Conservation (phyloP, 2,888 invertebrate genomes). For the Melolontha melolontha region DNA sequence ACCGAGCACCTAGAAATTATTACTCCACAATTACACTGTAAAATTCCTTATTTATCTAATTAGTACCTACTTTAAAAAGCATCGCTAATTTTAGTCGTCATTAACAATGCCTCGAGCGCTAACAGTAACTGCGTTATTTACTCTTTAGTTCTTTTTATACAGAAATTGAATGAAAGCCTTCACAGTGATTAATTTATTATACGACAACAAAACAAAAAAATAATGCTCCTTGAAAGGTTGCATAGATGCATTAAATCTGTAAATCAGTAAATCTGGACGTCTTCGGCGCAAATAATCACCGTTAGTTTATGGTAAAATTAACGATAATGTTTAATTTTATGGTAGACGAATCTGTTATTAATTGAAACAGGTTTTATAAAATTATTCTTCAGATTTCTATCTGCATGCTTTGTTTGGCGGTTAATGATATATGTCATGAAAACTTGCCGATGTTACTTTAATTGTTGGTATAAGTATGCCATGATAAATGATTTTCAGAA, state of each 20-base stretch:
- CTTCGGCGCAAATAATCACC: constrained; percentile 11
- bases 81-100: constrained; percentile 1
- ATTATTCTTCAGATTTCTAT: not conserved
- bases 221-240: constrained; percentile 21
- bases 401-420: constrained; percentile 1
- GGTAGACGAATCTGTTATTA: not conserved
- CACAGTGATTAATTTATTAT: constrained; percentile 17
- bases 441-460: too few species aligned
- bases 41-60: not conserved
- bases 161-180: constrained; percentile 22
- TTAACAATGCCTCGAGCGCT: constrained; percentile 7
- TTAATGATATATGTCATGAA: not conserved
- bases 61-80: constrained; percentile 10
- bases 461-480: too few species aligned
- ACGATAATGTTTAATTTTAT: constrained; percentile 1
- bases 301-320: not conserved
- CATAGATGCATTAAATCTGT: constrained; percentile 9
- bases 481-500: too few species aligned
- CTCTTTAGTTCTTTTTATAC: constrained; percentile 23
- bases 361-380: not conserved
- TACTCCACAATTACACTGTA: not conserved
- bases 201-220: not conserved
- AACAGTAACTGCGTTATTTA: constrained; percentile 7
- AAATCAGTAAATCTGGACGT: constrained; percentile 12
- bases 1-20: constrained; percentile 1